Evolutionary conservation across 2,797 vertebrate species (phyloP).

Genomic region (Rhabdomys pumilio): DNA sequence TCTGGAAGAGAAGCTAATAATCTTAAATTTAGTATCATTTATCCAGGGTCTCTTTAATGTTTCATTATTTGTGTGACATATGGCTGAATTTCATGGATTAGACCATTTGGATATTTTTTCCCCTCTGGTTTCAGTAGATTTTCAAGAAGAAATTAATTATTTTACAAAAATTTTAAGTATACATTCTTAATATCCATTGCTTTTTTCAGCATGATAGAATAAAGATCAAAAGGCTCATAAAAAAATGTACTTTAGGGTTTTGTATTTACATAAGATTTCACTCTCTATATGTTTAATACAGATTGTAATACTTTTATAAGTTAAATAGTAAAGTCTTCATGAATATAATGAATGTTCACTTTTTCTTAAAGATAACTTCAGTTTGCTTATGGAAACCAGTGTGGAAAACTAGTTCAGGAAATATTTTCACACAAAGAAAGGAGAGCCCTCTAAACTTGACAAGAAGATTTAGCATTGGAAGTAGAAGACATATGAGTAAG

Average conservation of each 20-base stretch:
- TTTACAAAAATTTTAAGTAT: not conserved
- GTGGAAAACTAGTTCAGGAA: not conserved
- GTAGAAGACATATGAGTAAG: not conserved
- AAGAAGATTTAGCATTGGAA: not conserved
- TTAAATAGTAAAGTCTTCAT: not conserved
- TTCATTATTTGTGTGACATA: not conserved
- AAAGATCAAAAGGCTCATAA: not conserved
- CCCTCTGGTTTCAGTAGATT: not conserved
- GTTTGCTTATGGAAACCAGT: not conserved
- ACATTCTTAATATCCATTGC: not conserved
- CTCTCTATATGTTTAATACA: not conserved
- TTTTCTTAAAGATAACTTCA: not conserved
- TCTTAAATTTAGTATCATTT: not conserved
- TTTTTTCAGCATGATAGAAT: not conserved
- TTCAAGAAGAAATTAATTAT: not conserved
- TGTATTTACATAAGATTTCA: not conserved
- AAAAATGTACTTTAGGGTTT: not conserved
- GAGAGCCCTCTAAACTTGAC: not conserved
- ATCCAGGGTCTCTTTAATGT: not conserved
- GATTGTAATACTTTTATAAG: not conserved
- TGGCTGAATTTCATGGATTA: not conserved
- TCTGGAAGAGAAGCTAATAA: not conserved
- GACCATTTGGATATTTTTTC: not conserved
- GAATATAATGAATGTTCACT: not conserved
- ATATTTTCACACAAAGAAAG: not conserved